Evolutionary conservation across 64 coral and sea anemone species (phyloP).

Genomic region (Hydrozoanthus tunicans): DNA sequence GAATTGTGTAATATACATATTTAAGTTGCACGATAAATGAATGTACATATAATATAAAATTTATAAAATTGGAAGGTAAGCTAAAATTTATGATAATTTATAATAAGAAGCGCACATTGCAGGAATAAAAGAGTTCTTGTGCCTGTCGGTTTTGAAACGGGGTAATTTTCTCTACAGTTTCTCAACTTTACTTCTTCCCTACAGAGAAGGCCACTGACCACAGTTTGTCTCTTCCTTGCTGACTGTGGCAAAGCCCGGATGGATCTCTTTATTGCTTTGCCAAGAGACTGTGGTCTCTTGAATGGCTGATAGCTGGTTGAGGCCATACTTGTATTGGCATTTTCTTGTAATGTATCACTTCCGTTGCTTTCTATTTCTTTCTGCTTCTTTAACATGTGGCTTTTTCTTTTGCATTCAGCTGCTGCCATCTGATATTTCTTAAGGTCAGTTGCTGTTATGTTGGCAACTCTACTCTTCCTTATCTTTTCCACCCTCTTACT

Average conservation of each 20-base stretch:
- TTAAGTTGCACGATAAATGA: too few species aligned
- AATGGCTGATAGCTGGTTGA: slow-evolving; percentile 60
- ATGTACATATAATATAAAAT: too few species aligned
- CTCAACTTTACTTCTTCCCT: too few species aligned
- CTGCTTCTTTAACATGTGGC: slow-evolving; percentile 43
- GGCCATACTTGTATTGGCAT: not conserved
- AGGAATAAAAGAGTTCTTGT: too few species aligned
- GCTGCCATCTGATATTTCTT: slow-evolving; percentile 65
- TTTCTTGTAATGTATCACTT: not conserved
- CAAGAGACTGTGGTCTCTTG: slow-evolving; percentile 63
- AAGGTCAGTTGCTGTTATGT: slow-evolving; percentile 46
- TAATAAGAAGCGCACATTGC: too few species aligned
- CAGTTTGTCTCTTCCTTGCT: slow-evolving; percentile 61
- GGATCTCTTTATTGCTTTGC: slow-evolving; percentile 59
- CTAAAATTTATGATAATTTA: too few species aligned
- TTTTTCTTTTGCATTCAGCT: slow-evolving; percentile 67
- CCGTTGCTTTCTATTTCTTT: slow-evolving; percentile 35
- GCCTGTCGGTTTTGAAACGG: too few species aligned
- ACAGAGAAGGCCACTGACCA: slow-evolving; percentile 40
- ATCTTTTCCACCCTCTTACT: slow-evolving; percentile 46
- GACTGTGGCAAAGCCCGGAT: slow-evolving; percentile 65
- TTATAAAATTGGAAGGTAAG: too few species aligned
- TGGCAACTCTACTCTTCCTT: slow-evolving; percentile 43
- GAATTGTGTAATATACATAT: too few species aligned
- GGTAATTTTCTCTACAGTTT: too few species aligned